Percentiles rank a stretch among this genome's conserved stretches.
Evolutionary conservation across 35 echinoderm and acorn worm genomes (phyloP).

Genomic region (Patiria miniata): DNA sequence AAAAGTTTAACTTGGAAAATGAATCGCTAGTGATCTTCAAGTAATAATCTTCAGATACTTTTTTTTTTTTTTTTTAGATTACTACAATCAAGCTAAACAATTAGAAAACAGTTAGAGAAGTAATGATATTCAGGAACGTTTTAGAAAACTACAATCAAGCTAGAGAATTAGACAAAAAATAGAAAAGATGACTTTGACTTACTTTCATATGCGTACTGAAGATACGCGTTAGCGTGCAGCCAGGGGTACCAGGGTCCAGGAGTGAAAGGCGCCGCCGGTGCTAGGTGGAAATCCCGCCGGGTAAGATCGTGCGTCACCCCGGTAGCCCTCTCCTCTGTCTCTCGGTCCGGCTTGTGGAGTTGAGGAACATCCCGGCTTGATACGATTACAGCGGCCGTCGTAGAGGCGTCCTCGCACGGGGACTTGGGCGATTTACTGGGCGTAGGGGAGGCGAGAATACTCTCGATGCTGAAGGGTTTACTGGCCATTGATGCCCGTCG

Average conservation of each 20-base stretch:
- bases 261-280: neutral
- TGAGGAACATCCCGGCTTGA: neutral
- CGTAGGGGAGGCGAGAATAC: neutral
- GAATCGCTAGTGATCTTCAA: too few species aligned
- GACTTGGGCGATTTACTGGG: neutral
- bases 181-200: neutral
- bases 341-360: neutral
- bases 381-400: neutral
- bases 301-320: neutral
- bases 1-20: too few species aligned
- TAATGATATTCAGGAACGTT: too few species aligned
- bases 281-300: neutral
- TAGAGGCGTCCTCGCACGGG: neutral
- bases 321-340: neutral
- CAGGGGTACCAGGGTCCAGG: slow-evolving; percentile 39
- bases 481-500: neutral
- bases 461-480: slow-evolving; percentile 7
- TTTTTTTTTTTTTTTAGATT: too few species aligned
- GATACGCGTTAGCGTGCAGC: slow-evolving; percentile 32
- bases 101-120: too few species aligned
- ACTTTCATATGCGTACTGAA: slow-evolving; percentile 49
- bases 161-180: too few species aligned
- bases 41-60: too few species aligned
- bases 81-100: too few species aligned
- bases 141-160: too few species aligned